Base-by-base conservation (phyloP, 2,888 invertebrate species). In the Cantharis rufa region DNA sequence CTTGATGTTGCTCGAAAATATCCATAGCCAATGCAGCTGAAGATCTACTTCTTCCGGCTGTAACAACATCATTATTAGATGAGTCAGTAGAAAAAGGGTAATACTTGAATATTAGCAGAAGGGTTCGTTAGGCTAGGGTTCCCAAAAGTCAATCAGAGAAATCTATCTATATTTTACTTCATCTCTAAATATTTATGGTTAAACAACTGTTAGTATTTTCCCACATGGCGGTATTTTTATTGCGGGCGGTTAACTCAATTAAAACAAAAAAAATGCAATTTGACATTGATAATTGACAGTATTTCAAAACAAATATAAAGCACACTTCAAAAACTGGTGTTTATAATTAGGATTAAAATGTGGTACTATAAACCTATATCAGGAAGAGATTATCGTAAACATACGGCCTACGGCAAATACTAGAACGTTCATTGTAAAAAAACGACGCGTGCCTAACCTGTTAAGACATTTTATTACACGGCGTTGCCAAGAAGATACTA, bases 1-100 rank as follows among this genome's bases (percentile, higher is more conserved):
- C 98, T 90, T 98, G 98, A 88, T 98, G 97, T 88, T 96, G 96
- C 89, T 98, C 98, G 88, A 98, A 98, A 87, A 96, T 91, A 85
- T 97, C 96, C 91, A 96, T 92, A 80, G 96, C 95, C 82, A 94
- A 90, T 71, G 92, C 92, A 82, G 94, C 90, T 84, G 94, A 91
- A 74, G 86, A 81, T 88, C 96, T 91, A 84, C 89, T 89, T 87
- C 96, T 91, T 85, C 94, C 93, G 89, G 94, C 96, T 95, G 91
- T 62, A 92, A 93, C 88, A 90, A 89, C 82, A 81, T 79, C 74
- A 80, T 77, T 71, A 74, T 74, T 76, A 73, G 78, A 80, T 81
- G 76, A 83, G 79, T 83, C 82, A 83, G 78, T 70, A 75, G 72
- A 78, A 78, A 83, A 82, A 81, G 83, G 83, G 83, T 83, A 78